A percentile compares a stretch with the other conserved stretches of the same genome.
Evolutionary conservation across 2,797 vertebrate species (phyloP).

Genomic region (Anomalospiza imberbis): DNA sequence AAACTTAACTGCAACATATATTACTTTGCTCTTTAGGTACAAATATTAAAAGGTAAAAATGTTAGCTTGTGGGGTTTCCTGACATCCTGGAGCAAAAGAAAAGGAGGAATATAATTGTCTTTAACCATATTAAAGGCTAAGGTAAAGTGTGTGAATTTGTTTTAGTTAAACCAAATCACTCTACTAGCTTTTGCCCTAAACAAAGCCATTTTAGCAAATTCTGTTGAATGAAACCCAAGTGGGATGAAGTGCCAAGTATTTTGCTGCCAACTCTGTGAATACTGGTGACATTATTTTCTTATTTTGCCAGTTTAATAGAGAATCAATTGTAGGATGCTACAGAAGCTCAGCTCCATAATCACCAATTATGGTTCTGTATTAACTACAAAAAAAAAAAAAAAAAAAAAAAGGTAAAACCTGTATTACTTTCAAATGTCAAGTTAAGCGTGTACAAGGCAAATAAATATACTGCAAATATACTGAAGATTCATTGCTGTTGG

Average conservation of each 20-base stretch:
- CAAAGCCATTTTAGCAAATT: constrained; percentile 63
- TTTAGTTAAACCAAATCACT: constrained; percentile 19
- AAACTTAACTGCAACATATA: background rate
- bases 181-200: constrained; percentile 27
- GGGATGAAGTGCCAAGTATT: constrained; percentile 58
- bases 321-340: constrained; percentile 66
- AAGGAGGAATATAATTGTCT: background rate
- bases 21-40: background rate
- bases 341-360: constrained; percentile 67
- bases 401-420: constrained; percentile 40
- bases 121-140: background rate
- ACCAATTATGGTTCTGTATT: constrained; percentile 70
- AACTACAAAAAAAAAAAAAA: constrained; percentile 58
- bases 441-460: constrained; percentile 36
- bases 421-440: constrained; percentile 60
- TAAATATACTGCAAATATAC: constrained; percentile 14
- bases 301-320: constrained; percentile 70
- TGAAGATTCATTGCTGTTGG: constrained; percentile 25
- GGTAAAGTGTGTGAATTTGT: background rate
- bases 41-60: background rate
- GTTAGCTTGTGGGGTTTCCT: background rate
- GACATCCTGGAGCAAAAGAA: background rate
- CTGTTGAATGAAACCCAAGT: constrained; percentile 55
- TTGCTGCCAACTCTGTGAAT: constrained; percentile 66
- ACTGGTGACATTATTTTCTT: constrained; percentile 60